Evolutionary conservation across 2,797 vertebrate species (phyloP), one percentile per base, ranked within the genome.

Genomic region (Ceryle rudis): DNA sequence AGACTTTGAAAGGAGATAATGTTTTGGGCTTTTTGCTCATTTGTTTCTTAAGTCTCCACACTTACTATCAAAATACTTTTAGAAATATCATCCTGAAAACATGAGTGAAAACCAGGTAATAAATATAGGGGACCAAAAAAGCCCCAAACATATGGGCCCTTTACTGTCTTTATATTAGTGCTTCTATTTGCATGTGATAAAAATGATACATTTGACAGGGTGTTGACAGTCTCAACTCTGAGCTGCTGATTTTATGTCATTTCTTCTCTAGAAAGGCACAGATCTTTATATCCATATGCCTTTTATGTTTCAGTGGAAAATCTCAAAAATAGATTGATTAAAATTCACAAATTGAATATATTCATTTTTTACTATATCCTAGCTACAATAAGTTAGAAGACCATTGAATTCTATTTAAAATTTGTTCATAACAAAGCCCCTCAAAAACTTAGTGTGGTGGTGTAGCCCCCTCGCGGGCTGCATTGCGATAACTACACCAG

Each of bases 91-190:
- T 41, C 22, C 12, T 52, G 31, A 81, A 79, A 66, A 49, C 25
- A 54, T 4, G 10, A 54, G 26, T 77, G 35, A 86, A n/a, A 69
- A 79, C 65, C 46, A 84, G 71, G 39, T 85, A 91, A 70, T 64
- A 82, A 67, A 78, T 39, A 2, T 31, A 75, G 23, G 15, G 62
- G 28, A 42, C 41, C 35, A 64, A 92, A 49, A 92, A 86, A 75
- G 26, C 28, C 12, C 20, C 3, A 84, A 89, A 80, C 92, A 94
- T 93, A 95, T 85, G 81, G 86, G 6, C 39, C 22, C 16, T 73
- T 73, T 90, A 89, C 39, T 86, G n/a, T 87, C 83, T 95, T 94
- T 92, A 85, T 92, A 92, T 94, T 90, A 92, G 25, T 90, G 44
- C 44, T 92, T 91, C 78, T 80, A 60, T 85, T 96, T 14, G 0